Base-by-base conservation (phyloP, 2,113 vertebrate species). In the Amblyornis subalaris region DNA sequence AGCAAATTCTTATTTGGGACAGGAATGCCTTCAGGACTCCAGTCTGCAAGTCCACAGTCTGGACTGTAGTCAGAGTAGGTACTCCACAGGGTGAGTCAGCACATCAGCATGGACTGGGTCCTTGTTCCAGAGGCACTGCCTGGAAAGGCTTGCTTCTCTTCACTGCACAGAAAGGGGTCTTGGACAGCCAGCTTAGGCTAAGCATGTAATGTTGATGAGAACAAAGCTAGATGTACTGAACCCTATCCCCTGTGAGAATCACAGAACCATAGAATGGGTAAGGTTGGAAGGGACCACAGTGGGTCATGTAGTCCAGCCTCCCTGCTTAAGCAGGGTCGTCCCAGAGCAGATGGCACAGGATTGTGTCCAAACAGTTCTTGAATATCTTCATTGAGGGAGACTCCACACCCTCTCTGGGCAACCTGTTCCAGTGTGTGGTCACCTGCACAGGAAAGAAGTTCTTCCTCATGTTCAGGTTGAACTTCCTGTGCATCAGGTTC, bases 31-130 rank as follows among this genome's bases (percentile, higher is more conserved):
- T 48, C 21, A 57, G 36, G 36, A 61, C 26, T 85, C 22, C 48
- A 66, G 21, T 44, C 13, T 82, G 38, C 22, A 66, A n/a, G 64
- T 35, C 26, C 36, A 26, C 3, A 44, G 40, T 14, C 57, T 85
- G 40, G 65, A 21, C 12, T 78, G 65, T n/a, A 44, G 47, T 62
- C 47, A 66, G n/a, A 31, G 54, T 1, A 15, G 31, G 19, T 4
- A 19, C 22, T 26, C 31, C 42, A 35, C 0, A 0, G 40, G 24
- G 16, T 20, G 13, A 45, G 26, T 4, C 1, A 2, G 12, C 53
- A 53, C n/a, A 10, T 62, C 51, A 65, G 18, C 40, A 12, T 1
- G 22, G 73, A 38, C 2, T 38, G 10, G 36, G 36, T 38, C 1
- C 26, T 65, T 31, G 14, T 45, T 44, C 51, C n/a, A 35, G 20